Evolutionary conservation across 2,888 invertebrate genomes (phyloP), one percentile per base, ranked within the genome.

Genomic region (Parasteatoda lunata): DNA sequence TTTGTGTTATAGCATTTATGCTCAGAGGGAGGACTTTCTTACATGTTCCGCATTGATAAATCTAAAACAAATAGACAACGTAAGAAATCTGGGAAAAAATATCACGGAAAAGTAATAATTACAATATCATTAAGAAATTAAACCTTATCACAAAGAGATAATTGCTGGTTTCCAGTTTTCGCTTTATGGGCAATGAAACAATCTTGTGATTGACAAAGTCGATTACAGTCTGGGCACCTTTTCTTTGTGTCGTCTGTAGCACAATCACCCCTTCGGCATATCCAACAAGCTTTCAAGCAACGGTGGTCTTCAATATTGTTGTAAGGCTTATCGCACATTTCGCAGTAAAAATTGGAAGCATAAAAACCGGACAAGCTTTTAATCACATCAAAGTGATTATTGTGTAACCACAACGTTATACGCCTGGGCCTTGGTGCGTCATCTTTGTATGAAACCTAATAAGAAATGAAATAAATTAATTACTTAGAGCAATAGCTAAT

Each of bases 381-480:
- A 4, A 77, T 66, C 4, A 77, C 77, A 11, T 66, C 77, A n/a
- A 9, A 77, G 15, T 77, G 66, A 3, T 30, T 66, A 15, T 77
- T 47, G 49, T 68, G 65, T 30, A 66, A 45, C 68, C 77, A 66
- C 11, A 77, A 47, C 11, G 65, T 77, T 6, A 51, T 66, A 5
- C 77, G 15, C 11, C 30, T 48, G 5, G 66, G 0, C 51, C 68
- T 66, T 30, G 30, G 30, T 30, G 30, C 2, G 30, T 30, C 30
- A 30, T 30, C 30, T 30, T 30, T 30, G 30, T 30, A 30, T 30
- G 30, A 30, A 30, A 30, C 30, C 30, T 30, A 30, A 30, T 30
- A 30, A 30, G 30, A 30, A 30, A 30, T 30, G 30, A 30, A 30
- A 30, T 30, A 30, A 30, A 30, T 30, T 30, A 30, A 30, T 30